Evolutionary conservation across 2,113 vertebrate genomes (phyloP).

Genomic region (Psilopogon haemacephalus): DNA sequence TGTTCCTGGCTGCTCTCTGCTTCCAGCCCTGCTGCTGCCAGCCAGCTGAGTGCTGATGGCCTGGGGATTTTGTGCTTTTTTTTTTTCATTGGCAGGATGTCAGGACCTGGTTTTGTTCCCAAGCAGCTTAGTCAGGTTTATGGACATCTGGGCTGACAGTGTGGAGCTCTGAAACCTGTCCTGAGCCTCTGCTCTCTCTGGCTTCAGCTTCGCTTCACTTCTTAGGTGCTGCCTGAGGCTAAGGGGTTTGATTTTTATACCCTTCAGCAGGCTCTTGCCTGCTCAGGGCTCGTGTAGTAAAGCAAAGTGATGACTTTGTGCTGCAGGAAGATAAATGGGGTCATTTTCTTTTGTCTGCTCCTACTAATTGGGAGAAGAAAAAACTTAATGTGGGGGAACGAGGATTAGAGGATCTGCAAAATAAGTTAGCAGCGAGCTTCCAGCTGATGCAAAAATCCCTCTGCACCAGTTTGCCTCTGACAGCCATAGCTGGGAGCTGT

Average conservation of each 20-base stretch:
- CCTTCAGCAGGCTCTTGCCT: not conserved
- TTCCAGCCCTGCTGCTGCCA: not conserved
- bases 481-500: not conserved
- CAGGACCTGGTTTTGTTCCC: conserved; percentile 4
- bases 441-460: not conserved
- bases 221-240: not conserved
- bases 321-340: not conserved
- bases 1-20: not conserved
- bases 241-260: not conserved
- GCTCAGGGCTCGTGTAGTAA: not conserved
- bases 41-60: not conserved
- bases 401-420: not conserved
- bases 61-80: not conserved
- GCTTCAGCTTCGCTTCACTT: not conserved
- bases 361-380: not conserved
- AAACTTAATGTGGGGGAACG: not conserved
- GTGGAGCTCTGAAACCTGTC: not conserved
- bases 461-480: not conserved
- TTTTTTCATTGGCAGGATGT: conserved; percentile 20
- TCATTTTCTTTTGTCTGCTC: not conserved
- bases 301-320: not conserved
- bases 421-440: not conserved
- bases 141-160: not conserved
- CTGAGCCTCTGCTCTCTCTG: not conserved
- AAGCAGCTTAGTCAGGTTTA: not conserved